Base-by-base conservation (phyloP, 2,797 vertebrate species). In the Micromesistius poutassou region DNA sequence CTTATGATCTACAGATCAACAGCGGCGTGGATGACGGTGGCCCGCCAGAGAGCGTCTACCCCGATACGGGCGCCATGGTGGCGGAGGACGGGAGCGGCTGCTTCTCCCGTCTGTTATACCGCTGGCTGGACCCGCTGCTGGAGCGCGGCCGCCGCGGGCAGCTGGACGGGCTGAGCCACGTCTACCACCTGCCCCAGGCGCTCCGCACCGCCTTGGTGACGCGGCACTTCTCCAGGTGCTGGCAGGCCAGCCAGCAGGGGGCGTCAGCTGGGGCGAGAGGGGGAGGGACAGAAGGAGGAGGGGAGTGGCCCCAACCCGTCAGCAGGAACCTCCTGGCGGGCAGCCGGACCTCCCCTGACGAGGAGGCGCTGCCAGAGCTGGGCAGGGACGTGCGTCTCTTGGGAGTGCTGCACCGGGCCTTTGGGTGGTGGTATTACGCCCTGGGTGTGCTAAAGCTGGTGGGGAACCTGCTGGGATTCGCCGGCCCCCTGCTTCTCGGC, bases 101-200 rank as follows among this genome's bases (percentile, higher is more conserved):
- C 87, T n/a, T 95, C 5, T 99, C 97, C 0, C 90, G 93, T 35
- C 93, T 99, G 75, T 96, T 97, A 79, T 98, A 97, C 82, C 77
- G 94, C 68, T 99, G 98, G 98, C 81, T 99, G 91, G 94, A 93
- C n/a, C 96, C 95, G 10, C 92, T 99, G 0, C 92, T 99, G 87
- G 83, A 85, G 40, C 90, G 91, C 7, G 98, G 97, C 7, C 92
- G 92, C 76, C 87, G 81, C 5, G 90, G 94, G 50, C 93, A 95
- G 74, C 90, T 99, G 81, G 92, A 87, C 62, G 89, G 87, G 28
- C 93, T 96, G 0, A 86, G 89, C 1, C 94, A 98, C 30, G 89
- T 96, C 71, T 96, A 89, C 74, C 92, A 87, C n/a, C 95, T 99
- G 66, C 97, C 97, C 46, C 80, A 0, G 55, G 92, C 81, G n/a